Evolutionary conservation across 2,888 invertebrate genomes (phyloP), one percentile per base, ranked within the genome.

Genomic region (Caenorhabditis becei): DNA sequence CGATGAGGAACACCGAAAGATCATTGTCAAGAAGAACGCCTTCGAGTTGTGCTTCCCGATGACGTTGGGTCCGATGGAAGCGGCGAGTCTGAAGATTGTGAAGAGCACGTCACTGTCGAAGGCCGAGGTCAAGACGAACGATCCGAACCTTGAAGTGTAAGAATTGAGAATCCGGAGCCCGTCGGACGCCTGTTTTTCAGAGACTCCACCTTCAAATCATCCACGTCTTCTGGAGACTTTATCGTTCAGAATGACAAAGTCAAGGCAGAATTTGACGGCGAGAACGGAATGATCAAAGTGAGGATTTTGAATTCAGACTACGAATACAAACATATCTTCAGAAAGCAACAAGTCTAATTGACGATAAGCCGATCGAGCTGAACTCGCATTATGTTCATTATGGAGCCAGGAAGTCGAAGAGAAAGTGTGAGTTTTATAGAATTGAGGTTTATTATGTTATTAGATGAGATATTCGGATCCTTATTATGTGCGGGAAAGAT

Each of bases 271-370:
- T 86, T 87, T 54, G 83, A 83, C 41, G 67, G 49, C 7, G 77
- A 67, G 16, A 89, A 88, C 47, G 92, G 91, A 35, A 83, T 91
- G 65, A 78, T 92, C 14, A 88, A 89, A 41, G 41, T 41, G 16
- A 16, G 32, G 5, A 32, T 10, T 32, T 4, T 10, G 10, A 32
- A 7, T 32, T 32, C 4, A 10, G 10, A 32, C 32, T 7, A 32
- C 32, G 10, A 32, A 32, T 7, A 4, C 32, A 32, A 32, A 32
- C 10, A 10, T 32, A 4, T 41, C 2, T 41, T 16, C 41, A 41
- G 61, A 59, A 41, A n/a, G 53, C 59, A 11, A 59, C 58, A 1
- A 74, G 59, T 54, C 58, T 74, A 11, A 51, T 71, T 18, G 80
- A 80, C 47, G 23, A 56, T 2, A 75, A 80, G 51, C 23, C 61